Base-by-base conservation (phyloP, 2,888 invertebrate species). In the Busseola fusca region DNA sequence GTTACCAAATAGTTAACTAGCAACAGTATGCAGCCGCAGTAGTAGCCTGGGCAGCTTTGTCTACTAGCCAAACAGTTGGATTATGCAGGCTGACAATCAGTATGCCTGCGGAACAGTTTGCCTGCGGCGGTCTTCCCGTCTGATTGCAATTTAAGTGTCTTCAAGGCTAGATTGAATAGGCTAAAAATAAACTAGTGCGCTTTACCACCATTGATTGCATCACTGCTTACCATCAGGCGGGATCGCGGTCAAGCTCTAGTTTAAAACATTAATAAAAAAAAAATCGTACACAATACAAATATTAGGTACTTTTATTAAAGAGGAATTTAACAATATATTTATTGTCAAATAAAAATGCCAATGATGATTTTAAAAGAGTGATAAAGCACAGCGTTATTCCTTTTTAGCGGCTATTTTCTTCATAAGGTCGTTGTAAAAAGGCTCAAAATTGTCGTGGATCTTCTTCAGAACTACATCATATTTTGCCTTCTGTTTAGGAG, bases 401-500 rank as follows among this genome's bases (percentile, higher is more conserved):
- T 67, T 59, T 3, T 58, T 48, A 14, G 59, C 56, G 12, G 64
- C 45, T 0, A 64, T 10, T 40, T 76, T 82, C 58, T 75, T 68
- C 66, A 80, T 48, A 0, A 84, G 6, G 57, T 77, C 76, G 9
- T 56, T 72, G 64, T 74, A 84, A 14, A 76, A n/a, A 3, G 70
- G 18, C 18, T 59, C 68, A 48, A 86, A 84, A 12, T 85, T 84
- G 5, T 88, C 85, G 0, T 78, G 63, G 0, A 88, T 52, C 12
- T 72, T 37, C 52, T 88, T 86, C 62, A 83, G 62, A 0, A 85
- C 58, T n/a, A 68, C 63, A 0, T 89, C 87, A 64, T 82, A 90
- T 62, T 84, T 88, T 25, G 81, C 72, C 69, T 87, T 88, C 40
- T 88, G 83, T 48, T 85, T 77, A 7, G 88, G 83, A 34, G 80